phyloP scores from a whole-genome alignment of 2,113 vertebrate genomes.

The Crotophaga sulcirostris region DNA sequence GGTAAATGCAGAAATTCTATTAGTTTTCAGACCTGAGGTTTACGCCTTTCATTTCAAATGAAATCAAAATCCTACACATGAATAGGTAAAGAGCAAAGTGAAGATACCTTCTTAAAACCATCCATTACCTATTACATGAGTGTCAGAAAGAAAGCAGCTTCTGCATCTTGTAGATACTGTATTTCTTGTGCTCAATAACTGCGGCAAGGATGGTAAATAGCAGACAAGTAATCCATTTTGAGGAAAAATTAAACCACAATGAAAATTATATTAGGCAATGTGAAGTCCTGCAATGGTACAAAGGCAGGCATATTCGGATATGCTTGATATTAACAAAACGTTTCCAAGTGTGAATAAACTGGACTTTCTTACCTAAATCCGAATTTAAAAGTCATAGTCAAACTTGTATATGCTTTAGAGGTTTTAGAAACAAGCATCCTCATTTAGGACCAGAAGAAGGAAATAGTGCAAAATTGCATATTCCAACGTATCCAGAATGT shows the following conservation, averaged over 20 bases:
- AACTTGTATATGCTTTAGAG: conserved; percentile 36
- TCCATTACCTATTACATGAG: conserved; percentile 53
- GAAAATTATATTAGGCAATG: conserved; percentile 31
- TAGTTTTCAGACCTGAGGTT: conserved; percentile 74
- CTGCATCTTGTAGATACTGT: conserved; percentile 56
- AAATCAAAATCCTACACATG: conserved; percentile 75
- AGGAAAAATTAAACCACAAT: conserved; percentile 69
- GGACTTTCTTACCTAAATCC: conserved; percentile 33
- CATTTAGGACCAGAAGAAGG: conserved; percentile 13
- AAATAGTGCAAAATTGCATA: neutral
- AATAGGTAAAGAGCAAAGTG: conserved; percentile 62
- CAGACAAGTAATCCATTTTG: conserved; percentile 55
- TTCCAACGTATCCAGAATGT: neutral
- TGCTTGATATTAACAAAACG: conserved; percentile 49
- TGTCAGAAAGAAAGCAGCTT: conserved; percentile 27
- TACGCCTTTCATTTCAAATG: conserved; percentile 77
- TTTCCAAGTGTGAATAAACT: conserved; percentile 36
- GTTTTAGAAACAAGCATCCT: conserved; percentile 10
- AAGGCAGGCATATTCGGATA: conserved; percentile 49
- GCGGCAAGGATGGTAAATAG: conserved; percentile 66
- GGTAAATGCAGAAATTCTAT: conserved; percentile 80
- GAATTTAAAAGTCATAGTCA: conserved; percentile 46
- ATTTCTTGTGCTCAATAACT: conserved; percentile 57
- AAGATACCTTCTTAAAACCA: conserved; percentile 66
- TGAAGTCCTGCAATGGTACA: conserved; percentile 51